Evolutionary conservation across 2,888 invertebrate species (phyloP), one percentile per base, ranked within the genome.

Genomic region (Papilio protenor): DNA sequence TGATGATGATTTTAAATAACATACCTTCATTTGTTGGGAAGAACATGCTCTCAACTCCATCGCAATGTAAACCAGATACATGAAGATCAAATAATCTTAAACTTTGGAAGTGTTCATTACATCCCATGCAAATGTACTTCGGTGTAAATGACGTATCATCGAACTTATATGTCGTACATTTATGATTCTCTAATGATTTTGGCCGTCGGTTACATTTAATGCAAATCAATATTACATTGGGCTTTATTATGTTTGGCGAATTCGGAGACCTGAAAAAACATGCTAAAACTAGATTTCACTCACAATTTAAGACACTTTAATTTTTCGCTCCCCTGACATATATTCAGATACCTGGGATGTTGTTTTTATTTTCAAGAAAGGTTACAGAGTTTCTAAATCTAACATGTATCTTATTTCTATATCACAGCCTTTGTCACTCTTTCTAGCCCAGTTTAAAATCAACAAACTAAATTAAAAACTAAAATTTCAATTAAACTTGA

Each of bases 1-100:
- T 27, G 27, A 27, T 27, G 27, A 27, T 27, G 27, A 27, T 27
- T 27, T 40, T 40, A 40, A 40, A 8, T 1, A 77, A 80, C 85
- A 82, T 82, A 89, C 90, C 87, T 61, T 79, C 75, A 45, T 79
- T 73, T 21, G 79, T 84, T 0, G 90, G 86, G 27, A 94, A 92
- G 81, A 89, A 90, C 82, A 90, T 83, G 27, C 85, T 88, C 57
- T 90, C 88, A 0, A 87, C 81, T 0, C 81, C 83, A 0, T 88
- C 84, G 0, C 83, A 81, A 74, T 94, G 93, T 2, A 81, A 40
- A 0, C 82, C 84, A 0, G 86, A 81, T 0, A 92, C 84, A 75
- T 94, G 93, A 0, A 83, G 59, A 55, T 91, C 87, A 75, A 89
- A 93, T 3, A 83, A 21, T 0, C 82, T 80, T 0, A 90, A 72